Base-by-base conservation (phyloP, 2,797 vertebrate species). In the Rhabdophis nuchalis region DNA sequence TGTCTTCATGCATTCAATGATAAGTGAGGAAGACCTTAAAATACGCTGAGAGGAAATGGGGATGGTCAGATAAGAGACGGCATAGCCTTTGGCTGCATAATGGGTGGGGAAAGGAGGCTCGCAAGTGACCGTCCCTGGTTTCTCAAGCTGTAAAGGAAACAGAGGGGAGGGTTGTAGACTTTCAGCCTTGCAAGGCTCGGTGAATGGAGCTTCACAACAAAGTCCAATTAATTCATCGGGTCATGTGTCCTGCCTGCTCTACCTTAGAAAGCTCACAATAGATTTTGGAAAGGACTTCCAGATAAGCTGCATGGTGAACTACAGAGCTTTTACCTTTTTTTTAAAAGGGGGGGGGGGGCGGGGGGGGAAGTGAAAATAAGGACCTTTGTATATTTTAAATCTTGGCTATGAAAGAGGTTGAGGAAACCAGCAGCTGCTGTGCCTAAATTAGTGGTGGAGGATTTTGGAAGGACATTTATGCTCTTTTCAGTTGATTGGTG, bases 101-200 rank as follows among this genome's bases (percentile, higher is more conserved):
- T 0, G n/a, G n/a, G 2, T 32, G 64, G n/a, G 6, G 32, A 68
- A 68, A 68, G 27, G n/a, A 2, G 4, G 61, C 27, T 13, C 29
- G 5, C 27, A n/a, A 29, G n/a, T 13, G 64, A 1, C 1, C 6
- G n/a, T 0, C 13, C 64, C 64, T 7, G 1, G 2, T 18, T 32
- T 18, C n/a, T 32, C 64, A 68, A 16, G n/a, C 2, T 18, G 64
- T 32, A 18, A 68, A 68, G 64, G 64, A 68, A 68, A 16, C 5
- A 32, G n/a, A 32, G 14, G n/a, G n/a, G 7, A 68, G 64, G n/a
- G 18, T 32, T 68, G 64, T 18, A 68, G n/a, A 68, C 61, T 64
- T 64, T n/a, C 61, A 64, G 12, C 61, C 61, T n/a, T 64, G 61
- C 61, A n/a, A 64, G 60, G 14, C 29, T 64, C 27, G 5, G 27